These are phyloP conservation scores for Ciconia boyciana DNA, from an alignment of 2,113 vertebrate species.

Conservation along the genomic window DNA sequence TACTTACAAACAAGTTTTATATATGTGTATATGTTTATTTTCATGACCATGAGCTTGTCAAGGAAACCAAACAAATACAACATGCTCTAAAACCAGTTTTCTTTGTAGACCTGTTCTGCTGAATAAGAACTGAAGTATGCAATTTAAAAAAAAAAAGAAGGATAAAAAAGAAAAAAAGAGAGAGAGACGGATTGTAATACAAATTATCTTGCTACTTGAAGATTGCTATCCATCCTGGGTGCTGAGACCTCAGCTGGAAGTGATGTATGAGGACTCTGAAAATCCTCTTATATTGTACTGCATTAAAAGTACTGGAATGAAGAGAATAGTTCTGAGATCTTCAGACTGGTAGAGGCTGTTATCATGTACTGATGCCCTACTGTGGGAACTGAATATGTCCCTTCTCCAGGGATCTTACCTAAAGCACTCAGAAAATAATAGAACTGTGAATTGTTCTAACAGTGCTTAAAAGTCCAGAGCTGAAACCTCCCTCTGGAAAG, in stretches of 20 bases:
- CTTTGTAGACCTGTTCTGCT: conserved; percentile 62
- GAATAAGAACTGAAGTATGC: background rate
- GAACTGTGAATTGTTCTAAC: background rate
- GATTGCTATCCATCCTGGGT: conserved; percentile 6
- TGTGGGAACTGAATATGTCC: background rate
- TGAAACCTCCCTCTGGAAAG: conserved; percentile 8
- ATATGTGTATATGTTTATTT: background rate
- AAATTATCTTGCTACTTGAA: conserved; percentile 47
- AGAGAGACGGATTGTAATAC: background rate
- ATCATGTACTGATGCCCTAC: background rate
- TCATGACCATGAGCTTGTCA: background rate
- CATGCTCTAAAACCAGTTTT: background rate
- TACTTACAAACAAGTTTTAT: background rate
- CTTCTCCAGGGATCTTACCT: conserved; percentile 26
- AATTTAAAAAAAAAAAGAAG: background rate
- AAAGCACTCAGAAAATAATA: conserved; percentile 4
- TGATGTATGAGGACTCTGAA: conserved; percentile 1
- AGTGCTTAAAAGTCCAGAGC: background rate
- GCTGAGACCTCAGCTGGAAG: background rate
- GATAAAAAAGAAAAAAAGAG: too few species aligned
- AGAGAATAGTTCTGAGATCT: conserved; percentile 5
- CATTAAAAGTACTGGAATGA: background rate
- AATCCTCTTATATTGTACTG: background rate
- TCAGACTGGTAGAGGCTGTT: conserved; percentile 27
- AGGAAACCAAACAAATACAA: background rate